phyloP scores from a whole-genome alignment of 2,113 vertebrate genomes.

The Oncorhynchus tshawytscha region DNA sequence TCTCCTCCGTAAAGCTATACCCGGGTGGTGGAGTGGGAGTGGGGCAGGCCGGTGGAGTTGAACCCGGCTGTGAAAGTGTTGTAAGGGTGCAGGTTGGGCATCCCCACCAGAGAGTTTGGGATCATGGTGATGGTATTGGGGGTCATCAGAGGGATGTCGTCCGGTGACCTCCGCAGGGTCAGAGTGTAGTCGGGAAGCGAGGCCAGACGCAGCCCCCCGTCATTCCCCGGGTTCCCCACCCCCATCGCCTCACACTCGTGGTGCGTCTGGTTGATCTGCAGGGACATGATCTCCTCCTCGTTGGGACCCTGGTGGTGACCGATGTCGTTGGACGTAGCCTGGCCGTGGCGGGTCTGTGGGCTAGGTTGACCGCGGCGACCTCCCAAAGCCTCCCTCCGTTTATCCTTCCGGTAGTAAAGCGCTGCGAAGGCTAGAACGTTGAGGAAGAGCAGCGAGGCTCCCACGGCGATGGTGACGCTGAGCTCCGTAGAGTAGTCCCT shows the following conservation, averaged over 20 bases:
- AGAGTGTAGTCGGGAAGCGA: constrained; percentile 95
- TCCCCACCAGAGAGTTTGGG: constrained; percentile 96
- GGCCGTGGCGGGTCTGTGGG: constrained; percentile 75
- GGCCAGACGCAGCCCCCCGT: constrained; percentile 85
- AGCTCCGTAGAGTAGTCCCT: constrained; percentile 98
- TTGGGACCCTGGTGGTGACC: constrained; percentile 78
- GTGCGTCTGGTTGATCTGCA: constrained; percentile 94
- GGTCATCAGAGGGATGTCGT: constrained; percentile 98
- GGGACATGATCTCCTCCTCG: constrained; percentile 93
- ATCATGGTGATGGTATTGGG: constrained; percentile 99
- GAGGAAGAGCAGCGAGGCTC: constrained; percentile 95
- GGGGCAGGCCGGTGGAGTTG: constrained; percentile 95
- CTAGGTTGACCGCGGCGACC: constrained; percentile 82
- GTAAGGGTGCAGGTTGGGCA: constrained; percentile 97
- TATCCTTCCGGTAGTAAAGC: constrained; percentile 99
- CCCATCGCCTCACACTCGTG: constrained; percentile 84
- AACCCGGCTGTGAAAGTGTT: constrained; percentile 97
- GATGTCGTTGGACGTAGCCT: constrained; percentile 80
- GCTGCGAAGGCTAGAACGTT: constrained; percentile 96
- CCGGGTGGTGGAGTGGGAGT: constrained; percentile 98
- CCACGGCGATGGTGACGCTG: constrained; percentile 96
- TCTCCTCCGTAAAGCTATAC: constrained; percentile 87
- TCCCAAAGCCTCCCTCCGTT: constrained; percentile 89
- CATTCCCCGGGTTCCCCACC: constrained; percentile 52
- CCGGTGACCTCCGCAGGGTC: constrained; percentile 92